Evolutionary conservation across 2,888 invertebrate genomes (phyloP), one percentile per base, ranked within the genome.

Genomic region (Aphrophora alni): DNA sequence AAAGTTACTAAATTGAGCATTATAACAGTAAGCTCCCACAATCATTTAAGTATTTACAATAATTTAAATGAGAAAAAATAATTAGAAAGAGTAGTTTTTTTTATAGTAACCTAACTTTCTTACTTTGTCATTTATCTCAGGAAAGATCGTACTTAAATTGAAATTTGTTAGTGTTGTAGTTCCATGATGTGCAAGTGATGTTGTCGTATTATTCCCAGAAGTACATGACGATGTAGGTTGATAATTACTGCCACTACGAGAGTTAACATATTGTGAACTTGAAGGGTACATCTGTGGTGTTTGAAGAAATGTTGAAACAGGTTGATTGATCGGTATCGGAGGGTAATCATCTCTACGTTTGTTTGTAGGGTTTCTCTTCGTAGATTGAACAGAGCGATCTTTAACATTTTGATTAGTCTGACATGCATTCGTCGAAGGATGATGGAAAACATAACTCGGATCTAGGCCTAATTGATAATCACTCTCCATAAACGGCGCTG

Each of bases 91-190:
- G n/a, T n/a, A n/a, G n/a, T n/a, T n/a, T n/a, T n/a, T n/a, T n/a
- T n/a, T n/a, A n/a, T n/a, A n/a, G n/a, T n/a, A n/a, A n/a, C n/a
- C n/a, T n/a, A n/a, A n/a, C n/a, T n/a, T n/a, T n/a, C 78, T 83
- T 83, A 89, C 89, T 87, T 90, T 91, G 80, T 90, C 90, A 87
- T 95, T 95, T 85, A 95, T 95, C 90, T 95, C 95, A 0, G 95
- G 95, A 87, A 95, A 95, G 85, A 95, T 94, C 0, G 95, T 93
- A 86, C 95, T 95, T 69, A 95, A 89, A 88, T 95, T 95, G 87
- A 95, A 95, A 87, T 95, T 95, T 0, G 95, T 93, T 44, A 93
- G 88, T 78, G 91, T 90, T 5, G 90, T 91, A 51, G 91, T 90
- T 14, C 85, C 72, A 81, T 82, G 38, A 81, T 82, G 72, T 79